Evolutionary conservation across 2,113 vertebrate genomes (phyloP).

Genomic region (Gallinago paraguaiae): DNA sequence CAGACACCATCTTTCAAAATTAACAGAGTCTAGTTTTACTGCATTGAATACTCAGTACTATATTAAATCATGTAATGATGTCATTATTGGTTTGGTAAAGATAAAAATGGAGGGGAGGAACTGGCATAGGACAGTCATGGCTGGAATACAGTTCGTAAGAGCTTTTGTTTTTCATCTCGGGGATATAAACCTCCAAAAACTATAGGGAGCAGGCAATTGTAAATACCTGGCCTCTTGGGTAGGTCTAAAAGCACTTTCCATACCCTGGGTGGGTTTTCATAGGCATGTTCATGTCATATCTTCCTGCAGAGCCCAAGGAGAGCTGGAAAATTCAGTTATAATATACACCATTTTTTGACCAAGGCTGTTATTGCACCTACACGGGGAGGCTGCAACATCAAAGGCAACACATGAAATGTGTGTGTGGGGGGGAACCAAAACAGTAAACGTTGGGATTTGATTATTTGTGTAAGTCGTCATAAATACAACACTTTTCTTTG

Average conservation of each 20-base stretch:
- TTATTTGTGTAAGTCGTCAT: conserved; percentile 52
- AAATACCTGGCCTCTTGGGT: not conserved
- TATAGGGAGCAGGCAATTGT: not conserved
- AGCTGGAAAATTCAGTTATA: not conserved
- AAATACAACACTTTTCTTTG: conserved; percentile 41
- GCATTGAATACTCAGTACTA: not conserved
- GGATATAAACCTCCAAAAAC: not conserved
- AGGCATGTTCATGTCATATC: not conserved
- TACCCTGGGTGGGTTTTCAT: not conserved
- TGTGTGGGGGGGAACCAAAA: not conserved
- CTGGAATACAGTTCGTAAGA: not conserved
- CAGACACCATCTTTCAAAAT: not conserved
- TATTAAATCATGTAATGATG: not conserved
- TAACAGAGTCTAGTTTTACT: not conserved
- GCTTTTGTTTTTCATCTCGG: not conserved
- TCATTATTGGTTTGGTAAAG: not conserved
- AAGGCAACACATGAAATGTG: conserved; percentile 56
- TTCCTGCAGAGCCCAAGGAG: not conserved
- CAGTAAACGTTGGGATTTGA: conserved; percentile 39
- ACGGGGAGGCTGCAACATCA: conserved; percentile 33
- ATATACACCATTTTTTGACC: not conserved
- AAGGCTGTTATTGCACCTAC: conserved; percentile 39
- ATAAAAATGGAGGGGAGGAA: not conserved
- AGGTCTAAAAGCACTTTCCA: not conserved
- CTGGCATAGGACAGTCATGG: not conserved